Base-by-base conservation (phyloP, 2,888 invertebrate genomes). In the Cantharis flavilabris region DNA sequence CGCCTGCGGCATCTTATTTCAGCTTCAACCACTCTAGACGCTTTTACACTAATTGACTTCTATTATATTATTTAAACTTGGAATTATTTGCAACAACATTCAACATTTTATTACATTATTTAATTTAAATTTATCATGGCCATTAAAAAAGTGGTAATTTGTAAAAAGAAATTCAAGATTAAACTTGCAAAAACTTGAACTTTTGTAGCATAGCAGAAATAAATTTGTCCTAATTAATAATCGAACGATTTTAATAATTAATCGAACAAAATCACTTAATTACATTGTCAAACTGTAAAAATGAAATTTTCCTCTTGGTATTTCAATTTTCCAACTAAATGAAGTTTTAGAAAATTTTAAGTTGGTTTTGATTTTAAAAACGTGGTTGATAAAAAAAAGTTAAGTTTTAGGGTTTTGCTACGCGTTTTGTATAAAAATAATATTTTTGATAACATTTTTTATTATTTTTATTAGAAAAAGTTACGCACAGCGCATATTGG, bases 401-500 rank as follows among this genome's bases (percentile, higher is more conserved):
- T 5, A n/a, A 49, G 49, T 49, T 49, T 26, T 49, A 49, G 49
- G 49, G n/a, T 49, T 49, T 49, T 49, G 7, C n/a, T 49, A 49
- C 49, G 49, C 49, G 49, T 49, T 49, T 49, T 49, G 49, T 49
- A 49, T 49, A 49, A 49, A 49, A 49, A 49, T 49, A 49, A 49
- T 49, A 49, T 49, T 49, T 49, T 49, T 49, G 49, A 49, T 49
- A 49, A 49, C n/a, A 49, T 49, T 49, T 49, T 49, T 49, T 49
- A 49, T 49, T 49, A 49, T 49, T 49, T 49, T 49, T 49, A 49
- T 49, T 49, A 49, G 49, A 49, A 49, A 49, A 49, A 49, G 49
- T 49, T 49, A 49, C 49, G 33, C 28, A 70, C 33, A 82, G 84
- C 83, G 85, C 83, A 84, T 84, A 83, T 83, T 82, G 84, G 79